phyloP scores from a whole-genome alignment of 2,888 invertebrate genomes.

The Metopia argyrocephala region DNA sequence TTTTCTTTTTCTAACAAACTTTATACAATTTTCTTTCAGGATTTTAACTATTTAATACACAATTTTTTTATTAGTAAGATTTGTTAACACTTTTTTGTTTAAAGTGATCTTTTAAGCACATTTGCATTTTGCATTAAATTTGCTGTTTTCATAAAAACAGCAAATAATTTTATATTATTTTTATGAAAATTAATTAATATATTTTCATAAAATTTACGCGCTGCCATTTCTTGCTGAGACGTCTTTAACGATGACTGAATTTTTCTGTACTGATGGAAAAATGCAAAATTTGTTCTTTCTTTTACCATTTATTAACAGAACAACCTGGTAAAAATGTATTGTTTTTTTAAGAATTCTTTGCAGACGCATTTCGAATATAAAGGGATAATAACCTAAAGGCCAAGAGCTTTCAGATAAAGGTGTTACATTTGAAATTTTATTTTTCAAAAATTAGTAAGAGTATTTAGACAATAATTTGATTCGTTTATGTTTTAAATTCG shows the following conservation, averaged over 20 bases:
- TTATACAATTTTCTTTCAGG: conserved; percentile 35
- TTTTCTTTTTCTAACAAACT: conserved; percentile 22
- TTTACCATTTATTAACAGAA: conserved; percentile 34
- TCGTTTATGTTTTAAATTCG: no score
- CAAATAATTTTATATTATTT: conserved; percentile 77
- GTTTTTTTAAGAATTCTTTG: conserved; percentile 30
- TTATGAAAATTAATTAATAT: conserved; percentile 77
- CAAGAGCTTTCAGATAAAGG: conserved; percentile 15
- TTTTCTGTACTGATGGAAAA: conserved; percentile 70
- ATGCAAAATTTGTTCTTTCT: conserved; percentile 25
- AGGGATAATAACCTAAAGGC: conserved; percentile 37
- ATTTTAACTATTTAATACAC: conserved; percentile 18
- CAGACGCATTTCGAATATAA: conserved; percentile 36
- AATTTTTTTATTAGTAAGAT: conserved; percentile 12
- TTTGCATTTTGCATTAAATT: conserved; percentile 77
- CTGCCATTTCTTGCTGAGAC: conserved; percentile 75
- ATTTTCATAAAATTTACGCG: conserved; percentile 76
- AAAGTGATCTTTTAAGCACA: conserved; percentile 75
- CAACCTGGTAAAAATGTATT: conserved; percentile 41
- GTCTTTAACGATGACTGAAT: conserved; percentile 71
- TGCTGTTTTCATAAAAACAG: conserved; percentile 78
- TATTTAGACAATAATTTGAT: no score
- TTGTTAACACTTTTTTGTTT: conserved; percentile 63
- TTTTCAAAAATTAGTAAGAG: no score
- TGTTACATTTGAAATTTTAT: neutral